Percentiles rank a stretch among this genome's conserved stretches.
Conservation (phyloP, 2,113 vertebrate genomes). For the Sylvia atricapilla region DNA sequence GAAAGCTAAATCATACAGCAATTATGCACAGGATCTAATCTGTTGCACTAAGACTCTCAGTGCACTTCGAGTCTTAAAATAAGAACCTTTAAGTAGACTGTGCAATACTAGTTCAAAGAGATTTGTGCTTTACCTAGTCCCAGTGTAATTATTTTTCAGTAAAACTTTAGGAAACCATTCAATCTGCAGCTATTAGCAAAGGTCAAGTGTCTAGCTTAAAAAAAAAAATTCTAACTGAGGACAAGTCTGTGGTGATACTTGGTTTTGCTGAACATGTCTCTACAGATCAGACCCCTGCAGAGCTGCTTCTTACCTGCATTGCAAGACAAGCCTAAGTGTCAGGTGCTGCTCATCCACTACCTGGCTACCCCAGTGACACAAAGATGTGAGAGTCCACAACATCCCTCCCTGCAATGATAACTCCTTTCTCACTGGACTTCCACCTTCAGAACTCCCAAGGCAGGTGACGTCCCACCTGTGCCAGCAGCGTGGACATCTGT, state of each 20-base stretch:
- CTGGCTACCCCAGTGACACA: neutral
- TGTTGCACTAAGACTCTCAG: neutral
- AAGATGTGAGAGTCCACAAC: neutral
- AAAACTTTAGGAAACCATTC: neutral
- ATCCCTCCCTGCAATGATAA: neutral
- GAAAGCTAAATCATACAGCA: slow-evolving; percentile 10
- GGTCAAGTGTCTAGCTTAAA: neutral
- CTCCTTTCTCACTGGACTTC: neutral
- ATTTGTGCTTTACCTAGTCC: neutral
- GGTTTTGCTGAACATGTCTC: rapidly evolving
- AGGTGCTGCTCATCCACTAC: neutral
- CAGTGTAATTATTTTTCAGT: neutral
- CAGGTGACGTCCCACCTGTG: neutral
- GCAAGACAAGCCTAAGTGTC: neutral
- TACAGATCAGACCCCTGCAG: neutral
- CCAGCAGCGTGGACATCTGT: rapidly evolving
- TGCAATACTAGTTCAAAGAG: neutral
- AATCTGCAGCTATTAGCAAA: neutral
- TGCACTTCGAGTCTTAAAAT: neutral
- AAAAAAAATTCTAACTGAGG: neutral
- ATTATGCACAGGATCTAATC: neutral
- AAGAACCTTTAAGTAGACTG: neutral
- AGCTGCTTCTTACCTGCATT: neutral
- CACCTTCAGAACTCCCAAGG: neutral
- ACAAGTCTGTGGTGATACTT: neutral